These are phyloP conservation scores for Arrhopalites spinosus DNA, from an alignment of 2,888 invertebrate species.

Conservation along the genomic window DNA sequence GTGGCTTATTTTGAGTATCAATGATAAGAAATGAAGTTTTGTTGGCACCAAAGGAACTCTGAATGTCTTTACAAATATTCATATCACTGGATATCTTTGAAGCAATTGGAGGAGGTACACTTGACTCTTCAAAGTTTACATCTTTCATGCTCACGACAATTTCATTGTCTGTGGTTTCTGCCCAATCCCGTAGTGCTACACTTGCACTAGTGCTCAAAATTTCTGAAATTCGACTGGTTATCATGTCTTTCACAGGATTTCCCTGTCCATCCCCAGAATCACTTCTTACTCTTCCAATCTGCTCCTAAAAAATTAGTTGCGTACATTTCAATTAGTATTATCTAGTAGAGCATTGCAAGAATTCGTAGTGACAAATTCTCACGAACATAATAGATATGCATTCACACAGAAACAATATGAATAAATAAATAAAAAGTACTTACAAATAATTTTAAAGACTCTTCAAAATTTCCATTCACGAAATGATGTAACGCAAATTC, in stretches of 20 bases:
- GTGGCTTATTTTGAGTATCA: slow-evolving; percentile 1
- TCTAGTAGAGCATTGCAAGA: no score
- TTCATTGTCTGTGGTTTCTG: slow-evolving; percentile 10
- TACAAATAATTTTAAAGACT: slow-evolving; percentile 24
- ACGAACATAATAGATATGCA: no score
- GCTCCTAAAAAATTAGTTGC: no score
- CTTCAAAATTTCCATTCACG: slow-evolving; percentile 48
- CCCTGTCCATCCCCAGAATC: no score
- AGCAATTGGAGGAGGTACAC: background rate
- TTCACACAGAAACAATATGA: no score
- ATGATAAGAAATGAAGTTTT: slow-evolving; percentile 21
- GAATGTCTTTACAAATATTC: no score
- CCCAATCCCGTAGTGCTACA: slow-evolving; percentile 14
- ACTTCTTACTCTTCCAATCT: no score
- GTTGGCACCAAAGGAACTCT: background rate
- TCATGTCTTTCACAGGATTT: background rate
- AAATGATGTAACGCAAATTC: slow-evolving; percentile 42
- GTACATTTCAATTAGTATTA: no score
- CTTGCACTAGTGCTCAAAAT: background rate
- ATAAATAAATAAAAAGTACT: background rate
- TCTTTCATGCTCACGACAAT: background rate
- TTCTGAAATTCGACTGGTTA: background rate
- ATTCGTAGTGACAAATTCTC: no score
- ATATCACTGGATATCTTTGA: background rate
- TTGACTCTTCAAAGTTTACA: background rate